Evolutionary conservation across 1,140 invertebrate genomes (phyloP).

Genomic region (Cotesia typhae): DNA sequence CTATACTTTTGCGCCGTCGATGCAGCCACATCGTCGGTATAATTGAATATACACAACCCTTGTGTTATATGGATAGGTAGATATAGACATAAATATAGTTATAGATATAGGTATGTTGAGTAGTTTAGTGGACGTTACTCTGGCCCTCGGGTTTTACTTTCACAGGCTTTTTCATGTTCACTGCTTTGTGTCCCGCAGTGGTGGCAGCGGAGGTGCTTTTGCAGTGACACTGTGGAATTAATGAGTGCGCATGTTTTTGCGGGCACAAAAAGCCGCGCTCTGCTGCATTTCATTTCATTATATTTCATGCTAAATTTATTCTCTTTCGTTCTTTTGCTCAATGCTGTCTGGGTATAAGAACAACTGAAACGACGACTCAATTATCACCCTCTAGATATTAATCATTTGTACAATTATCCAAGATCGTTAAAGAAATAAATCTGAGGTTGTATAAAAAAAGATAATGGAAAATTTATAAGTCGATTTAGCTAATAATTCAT

Average conservation of each 20-base stretch:
- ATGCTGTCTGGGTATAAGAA: too few species aligned
- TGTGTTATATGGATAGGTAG: neutral
- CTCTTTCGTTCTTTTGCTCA: conserved; percentile 16
- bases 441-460: too few species aligned
- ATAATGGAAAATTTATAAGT: too few species aligned
- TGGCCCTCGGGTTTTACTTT: conserved; percentile 11
- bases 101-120: too few species aligned
- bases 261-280: conserved; percentile 42
- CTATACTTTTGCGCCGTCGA: conserved; percentile 14
- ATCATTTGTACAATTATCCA: too few species aligned
- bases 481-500: too few species aligned
- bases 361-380: too few species aligned
- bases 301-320: conserved; percentile 53
- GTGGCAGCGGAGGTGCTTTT: conserved; percentile 40
- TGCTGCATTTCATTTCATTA: conserved; percentile 52
- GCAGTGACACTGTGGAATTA: conserved; percentile 51
- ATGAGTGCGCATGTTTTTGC: conserved; percentile 54
- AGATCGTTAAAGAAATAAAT: too few species aligned
- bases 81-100: too few species aligned
- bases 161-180: conserved; percentile 41
- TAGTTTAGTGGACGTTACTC: conserved; percentile 18
- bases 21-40: conserved; percentile 38
- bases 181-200: conserved; percentile 35
- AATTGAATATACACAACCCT: conserved; percentile 51
- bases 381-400: too few species aligned